Evolutionary conservation across 2,113 vertebrate species (phyloP).

Genomic region (Choloepus hoffmanni): DNA sequence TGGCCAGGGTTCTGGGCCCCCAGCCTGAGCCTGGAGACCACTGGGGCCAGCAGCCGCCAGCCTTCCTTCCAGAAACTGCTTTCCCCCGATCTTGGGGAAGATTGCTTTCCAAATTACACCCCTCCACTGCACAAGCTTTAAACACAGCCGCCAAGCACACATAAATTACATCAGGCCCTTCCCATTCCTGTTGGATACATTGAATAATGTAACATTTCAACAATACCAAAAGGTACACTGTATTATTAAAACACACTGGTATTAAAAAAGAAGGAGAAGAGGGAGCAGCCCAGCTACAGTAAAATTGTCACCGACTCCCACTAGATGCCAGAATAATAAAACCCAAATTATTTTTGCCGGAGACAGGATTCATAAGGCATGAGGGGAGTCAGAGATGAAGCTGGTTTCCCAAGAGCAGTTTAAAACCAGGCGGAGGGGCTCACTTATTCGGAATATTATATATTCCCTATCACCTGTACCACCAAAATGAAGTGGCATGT

Average conservation of each 20-base stretch:
- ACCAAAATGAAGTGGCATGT: accelerated
- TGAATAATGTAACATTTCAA: slow-evolving; percentile 47
- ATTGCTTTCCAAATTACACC: slow-evolving; percentile 73
- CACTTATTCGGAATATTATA: neutral
- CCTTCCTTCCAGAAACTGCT: neutral
- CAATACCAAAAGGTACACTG: slow-evolving; percentile 64
- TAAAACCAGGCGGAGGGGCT: neutral
- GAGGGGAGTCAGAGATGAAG: neutral
- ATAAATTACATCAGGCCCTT: slow-evolving; percentile 56
- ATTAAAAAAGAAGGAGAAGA: neutral
- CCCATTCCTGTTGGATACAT: neutral
- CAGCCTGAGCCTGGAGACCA: neutral
- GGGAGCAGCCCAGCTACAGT: neutral
- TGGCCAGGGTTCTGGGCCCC: neutral
- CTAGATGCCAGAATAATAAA: slow-evolving; percentile 69
- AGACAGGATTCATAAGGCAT: slow-evolving; percentile 15
- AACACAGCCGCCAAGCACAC: slow-evolving; percentile 2
- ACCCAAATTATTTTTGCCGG: slow-evolving; percentile 40
- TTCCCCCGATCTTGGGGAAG: slow-evolving; percentile 61
- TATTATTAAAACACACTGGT: slow-evolving; percentile 67
- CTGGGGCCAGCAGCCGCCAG: neutral
- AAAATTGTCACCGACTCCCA: slow-evolving; percentile 63
- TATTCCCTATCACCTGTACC: neutral
- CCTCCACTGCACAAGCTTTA: slow-evolving; percentile 43
- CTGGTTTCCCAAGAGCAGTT: neutral